A percentile compares a stretch with the other conserved stretches of the same genome.
phyloP scores from a whole-genome alignment of 2,113 vertebrate species.

The Hypocryptadius cinnamomeus region DNA sequence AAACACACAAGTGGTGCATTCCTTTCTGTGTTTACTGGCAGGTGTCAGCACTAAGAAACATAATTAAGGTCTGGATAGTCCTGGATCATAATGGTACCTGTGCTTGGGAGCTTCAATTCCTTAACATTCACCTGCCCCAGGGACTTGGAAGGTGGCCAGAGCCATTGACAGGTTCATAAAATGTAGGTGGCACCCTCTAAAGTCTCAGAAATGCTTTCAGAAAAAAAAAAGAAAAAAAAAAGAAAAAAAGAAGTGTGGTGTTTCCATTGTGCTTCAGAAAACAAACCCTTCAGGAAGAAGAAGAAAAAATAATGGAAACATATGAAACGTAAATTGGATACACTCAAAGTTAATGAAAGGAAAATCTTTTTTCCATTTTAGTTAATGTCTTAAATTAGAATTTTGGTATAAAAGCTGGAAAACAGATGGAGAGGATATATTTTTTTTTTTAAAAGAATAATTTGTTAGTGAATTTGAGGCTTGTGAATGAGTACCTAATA shows the following conservation, averaged over 20 bases:
- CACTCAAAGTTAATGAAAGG: slow-evolving; percentile 61
- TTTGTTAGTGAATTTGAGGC: slow-evolving; percentile 56
- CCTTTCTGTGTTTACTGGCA: background rate
- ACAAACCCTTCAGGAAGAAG: slow-evolving; percentile 38
- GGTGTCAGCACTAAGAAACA: background rate
- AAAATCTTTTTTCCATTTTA: slow-evolving; percentile 58
- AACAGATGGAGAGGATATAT: slow-evolving; percentile 49
- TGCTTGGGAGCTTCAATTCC: background rate
- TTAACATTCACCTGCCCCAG: background rate
- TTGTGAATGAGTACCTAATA: slow-evolving; percentile 40
- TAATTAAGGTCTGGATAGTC: background rate
- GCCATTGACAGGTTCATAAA: slow-evolving; percentile 7
- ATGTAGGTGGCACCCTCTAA: background rate
- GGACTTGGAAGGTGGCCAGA: background rate
- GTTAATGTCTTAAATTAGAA: slow-evolving; percentile 59
- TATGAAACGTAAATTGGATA: slow-evolving; percentile 49
- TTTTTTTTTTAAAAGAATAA: background rate
- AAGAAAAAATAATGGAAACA: slow-evolving; percentile 53
- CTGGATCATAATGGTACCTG: background rate
- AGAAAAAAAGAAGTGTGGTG: background rate
- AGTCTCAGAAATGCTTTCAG: slow-evolving; percentile 23
- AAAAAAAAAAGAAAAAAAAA: background rate
- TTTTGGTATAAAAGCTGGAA: slow-evolving; percentile 57
- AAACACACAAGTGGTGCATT: background rate
- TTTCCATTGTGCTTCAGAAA: slow-evolving; percentile 52